Evolutionary conservation across 2,888 invertebrate species (phyloP).

Genomic region (Lydus trimaculatus): DNA sequence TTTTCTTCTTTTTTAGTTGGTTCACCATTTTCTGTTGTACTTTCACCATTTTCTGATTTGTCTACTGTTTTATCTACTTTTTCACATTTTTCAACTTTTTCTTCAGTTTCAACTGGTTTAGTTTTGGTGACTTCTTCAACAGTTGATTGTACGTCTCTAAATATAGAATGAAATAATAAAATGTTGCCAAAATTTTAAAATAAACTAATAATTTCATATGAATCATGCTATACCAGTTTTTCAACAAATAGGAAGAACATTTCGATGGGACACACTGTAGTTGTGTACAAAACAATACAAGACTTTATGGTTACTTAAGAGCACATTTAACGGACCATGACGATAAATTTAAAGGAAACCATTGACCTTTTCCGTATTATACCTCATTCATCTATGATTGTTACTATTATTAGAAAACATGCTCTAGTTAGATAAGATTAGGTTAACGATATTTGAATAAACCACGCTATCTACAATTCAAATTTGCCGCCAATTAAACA

Average conservation of each 20-base stretch:
- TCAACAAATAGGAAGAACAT: neutral
- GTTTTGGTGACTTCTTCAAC: slow-evolving; percentile 22
- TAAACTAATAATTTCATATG: too few species aligned
- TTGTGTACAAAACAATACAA: neutral
- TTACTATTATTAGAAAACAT: neutral
- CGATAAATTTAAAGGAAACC: slow-evolving; percentile 13
- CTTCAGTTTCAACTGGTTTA: slow-evolving; percentile 20
- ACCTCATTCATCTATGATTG: too few species aligned
- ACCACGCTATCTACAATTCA: neutral
- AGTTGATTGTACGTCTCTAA: slow-evolving; percentile 40
- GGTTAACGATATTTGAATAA: neutral
- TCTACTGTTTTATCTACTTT: slow-evolving; percentile 29
- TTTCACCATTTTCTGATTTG: slow-evolving; percentile 43
- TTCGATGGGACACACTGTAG: neutral
- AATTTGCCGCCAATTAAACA: slow-evolving; percentile 4
- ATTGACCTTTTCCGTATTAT: slow-evolving; percentile 3
- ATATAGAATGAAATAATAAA: neutral
- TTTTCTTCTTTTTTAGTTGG: slow-evolving; percentile 58
- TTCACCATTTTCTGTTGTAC: slow-evolving; percentile 50
- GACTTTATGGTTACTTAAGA: slow-evolving; percentile 16
- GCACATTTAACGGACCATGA: slow-evolving; percentile 23
- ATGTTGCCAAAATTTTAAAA: neutral
- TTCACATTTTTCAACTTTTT: neutral
- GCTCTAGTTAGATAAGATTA: neutral
- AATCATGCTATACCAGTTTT: neutral